These are phyloP conservation scores for Corella eumyota DNA, from an alignment of 23 tunicate genomes.

Conservation along the genomic window DNA sequence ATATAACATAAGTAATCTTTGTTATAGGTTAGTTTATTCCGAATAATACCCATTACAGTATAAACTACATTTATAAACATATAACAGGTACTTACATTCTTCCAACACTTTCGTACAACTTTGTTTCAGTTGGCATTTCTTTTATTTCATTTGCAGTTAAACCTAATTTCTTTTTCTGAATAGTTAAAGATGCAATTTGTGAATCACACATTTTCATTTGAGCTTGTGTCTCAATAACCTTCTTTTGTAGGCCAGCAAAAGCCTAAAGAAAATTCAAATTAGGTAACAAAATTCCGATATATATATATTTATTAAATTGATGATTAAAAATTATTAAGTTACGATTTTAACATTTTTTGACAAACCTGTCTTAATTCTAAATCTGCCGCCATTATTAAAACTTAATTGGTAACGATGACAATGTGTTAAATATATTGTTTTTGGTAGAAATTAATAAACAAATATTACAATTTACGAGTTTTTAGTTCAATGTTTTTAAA, in stretches of 20 bases:
- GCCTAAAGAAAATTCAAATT: slow-evolving; percentile 32
- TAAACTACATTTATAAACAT: neutral
- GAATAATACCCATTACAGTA: too few species aligned
- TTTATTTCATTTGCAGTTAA: slow-evolving; percentile 39
- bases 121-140: slow-evolving; percentile 38
- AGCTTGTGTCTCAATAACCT: slow-evolving; percentile 58
- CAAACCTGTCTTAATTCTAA: slow-evolving; percentile 31
- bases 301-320: too few species aligned
- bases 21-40: too few species aligned
- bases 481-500: too few species aligned
- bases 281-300: too few species aligned
- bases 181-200: slow-evolving; percentile 25
- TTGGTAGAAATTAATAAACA: too few species aligned
- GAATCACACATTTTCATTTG: slow-evolving; percentile 69
- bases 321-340: too few species aligned
- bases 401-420: too few species aligned
- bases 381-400: slow-evolving; percentile 26
- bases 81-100: slow-evolving; percentile 41
- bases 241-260: slow-evolving; percentile 64
- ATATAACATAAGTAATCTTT: too few species aligned
- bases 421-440: too few species aligned
- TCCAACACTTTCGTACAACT: slow-evolving; percentile 56
- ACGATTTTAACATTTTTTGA: too few species aligned
- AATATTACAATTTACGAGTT: too few species aligned
- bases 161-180: slow-evolving; percentile 32